Percentiles rank a stretch among this genome's conserved stretches.
These are phyloP conservation scores for Chrysina gloriosa DNA, from an alignment of 2,888 invertebrate genomes.

Conservation along the genomic window DNA sequence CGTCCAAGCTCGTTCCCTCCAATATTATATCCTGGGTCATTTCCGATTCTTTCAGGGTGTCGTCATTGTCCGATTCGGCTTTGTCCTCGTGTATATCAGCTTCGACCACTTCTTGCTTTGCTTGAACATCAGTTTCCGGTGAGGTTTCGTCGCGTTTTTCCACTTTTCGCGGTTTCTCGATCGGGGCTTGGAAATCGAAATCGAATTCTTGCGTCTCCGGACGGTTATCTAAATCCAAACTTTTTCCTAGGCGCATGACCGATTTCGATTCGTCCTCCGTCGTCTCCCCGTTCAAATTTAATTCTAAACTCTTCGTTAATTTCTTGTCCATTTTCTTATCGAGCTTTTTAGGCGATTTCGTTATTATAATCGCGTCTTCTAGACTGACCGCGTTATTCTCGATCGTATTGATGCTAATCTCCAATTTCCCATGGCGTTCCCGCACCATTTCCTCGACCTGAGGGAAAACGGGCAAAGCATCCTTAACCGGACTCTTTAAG, in stretches of 20 bases:
- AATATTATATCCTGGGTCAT: slow-evolving; percentile 59
- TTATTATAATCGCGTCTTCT: slow-evolving; percentile 81
- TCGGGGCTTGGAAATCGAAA: slow-evolving; percentile 61
- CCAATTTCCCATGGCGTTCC: slow-evolving; percentile 79
- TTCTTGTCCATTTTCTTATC: slow-evolving; percentile 68
- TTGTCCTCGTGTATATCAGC: slow-evolving; percentile 66
- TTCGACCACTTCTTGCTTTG: slow-evolving; percentile 67
- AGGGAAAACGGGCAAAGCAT: slow-evolving; percentile 77
- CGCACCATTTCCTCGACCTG: slow-evolving; percentile 79
- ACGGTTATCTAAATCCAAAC: slow-evolving; percentile 62
- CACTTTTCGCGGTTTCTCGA: slow-evolving; percentile 24
- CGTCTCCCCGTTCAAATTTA: slow-evolving; percentile 67
- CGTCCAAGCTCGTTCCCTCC: slow-evolving; percentile 65
- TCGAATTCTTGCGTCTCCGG: slow-evolving; percentile 56
- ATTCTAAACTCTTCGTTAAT: slow-evolving; percentile 74
- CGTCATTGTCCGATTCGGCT: slow-evolving; percentile 47
- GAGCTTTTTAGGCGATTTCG: slow-evolving; percentile 79
- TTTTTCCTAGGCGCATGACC: slow-evolving; percentile 62
- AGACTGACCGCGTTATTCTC: slow-evolving; percentile 61
- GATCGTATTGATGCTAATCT: slow-evolving; percentile 77
- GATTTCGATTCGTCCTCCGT: slow-evolving; percentile 55
- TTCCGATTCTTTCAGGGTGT: slow-evolving; percentile 50
- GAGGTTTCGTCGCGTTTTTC: slow-evolving; percentile 57
- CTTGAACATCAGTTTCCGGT: slow-evolving; percentile 66
- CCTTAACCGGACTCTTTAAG: slow-evolving; percentile 79